Percentiles rank a stretch among this genome's conserved stretches.
These are phyloP conservation scores for Neosilurus hyrtlii DNA, from an alignment of 2,797 vertebrate genomes.

Conservation along the genomic window DNA sequence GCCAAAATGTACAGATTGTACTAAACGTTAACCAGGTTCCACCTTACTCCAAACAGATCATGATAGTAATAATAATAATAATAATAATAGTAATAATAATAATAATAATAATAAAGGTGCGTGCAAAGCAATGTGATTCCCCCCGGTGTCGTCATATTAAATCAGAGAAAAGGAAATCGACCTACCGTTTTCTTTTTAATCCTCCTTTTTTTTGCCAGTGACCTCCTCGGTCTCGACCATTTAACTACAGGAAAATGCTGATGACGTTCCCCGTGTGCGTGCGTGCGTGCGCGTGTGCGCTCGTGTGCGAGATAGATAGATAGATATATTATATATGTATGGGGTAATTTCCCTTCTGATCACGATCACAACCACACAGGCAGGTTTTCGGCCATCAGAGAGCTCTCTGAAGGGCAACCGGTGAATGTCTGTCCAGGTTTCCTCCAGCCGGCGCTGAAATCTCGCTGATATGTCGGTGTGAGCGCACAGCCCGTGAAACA, in stretches of 20 bases:
- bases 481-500: background rate
- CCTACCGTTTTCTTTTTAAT: constrained; percentile 65
- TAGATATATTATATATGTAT: background rate
- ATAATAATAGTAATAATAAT: background rate
- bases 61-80: background rate
- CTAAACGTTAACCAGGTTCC: constrained; percentile 36
- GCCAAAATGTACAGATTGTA: constrained; percentile 20
- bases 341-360: constrained; percentile 69
- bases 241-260: constrained; percentile 74
- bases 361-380: constrained; percentile 53
- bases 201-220: constrained; percentile 62
- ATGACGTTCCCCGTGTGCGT: constrained; percentile 75
- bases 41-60: constrained; percentile 10
- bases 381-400: background rate
- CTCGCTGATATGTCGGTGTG: constrained; percentile 4
- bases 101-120: background rate
- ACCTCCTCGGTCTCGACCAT: constrained; percentile 70
- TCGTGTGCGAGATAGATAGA: background rate
- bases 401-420: background rate
- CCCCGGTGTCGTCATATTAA: background rate
- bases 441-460: constrained; percentile 10
- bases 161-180: constrained; percentile 51
- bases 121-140: constrained; percentile 9
- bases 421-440: constrained; percentile 15
- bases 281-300: background rate